A percentile compares a stretch with the other conserved stretches of the same genome.
phyloP scores from a whole-genome alignment of 2,888 invertebrate genomes.

The Colostygia pectinataria region DNA sequence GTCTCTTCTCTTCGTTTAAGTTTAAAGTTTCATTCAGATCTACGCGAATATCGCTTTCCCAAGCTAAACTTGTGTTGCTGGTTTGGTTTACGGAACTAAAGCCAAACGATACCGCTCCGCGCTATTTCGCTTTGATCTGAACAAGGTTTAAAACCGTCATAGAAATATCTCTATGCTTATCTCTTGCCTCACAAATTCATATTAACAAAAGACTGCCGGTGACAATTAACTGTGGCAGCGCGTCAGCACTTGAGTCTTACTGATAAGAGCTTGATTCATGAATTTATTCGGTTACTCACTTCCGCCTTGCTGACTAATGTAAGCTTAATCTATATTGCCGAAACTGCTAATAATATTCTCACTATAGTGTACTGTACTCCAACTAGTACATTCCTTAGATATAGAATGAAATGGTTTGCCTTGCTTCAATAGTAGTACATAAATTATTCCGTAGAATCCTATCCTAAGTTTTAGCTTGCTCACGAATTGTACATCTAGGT shows the following conservation, averaged over 20 bases:
- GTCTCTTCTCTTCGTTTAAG: too few relatives aligned
- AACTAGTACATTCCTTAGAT: background rate
- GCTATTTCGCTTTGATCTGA: too few relatives aligned
- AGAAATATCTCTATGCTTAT: slow-evolving; percentile 10
- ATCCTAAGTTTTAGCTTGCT: too few relatives aligned
- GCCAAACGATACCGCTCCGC: too few relatives aligned
- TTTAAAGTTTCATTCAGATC: too few relatives aligned
- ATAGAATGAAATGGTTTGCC: background rate
- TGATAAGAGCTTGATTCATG: slow-evolving; percentile 66
- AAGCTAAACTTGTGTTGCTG: too few relatives aligned
- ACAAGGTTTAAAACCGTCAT: slow-evolving; percentile 5
- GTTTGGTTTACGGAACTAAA: too few relatives aligned
- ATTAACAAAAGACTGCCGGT: slow-evolving; percentile 12
- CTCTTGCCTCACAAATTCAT: slow-evolving; percentile 14
- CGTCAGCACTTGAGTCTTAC: slow-evolving; percentile 15
- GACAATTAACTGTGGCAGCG: slow-evolving; percentile 2
- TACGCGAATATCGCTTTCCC: too few relatives aligned
- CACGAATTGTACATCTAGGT: too few relatives aligned
- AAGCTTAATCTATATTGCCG: slow-evolving; percentile 26
- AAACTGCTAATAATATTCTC: slow-evolving; percentile 3
- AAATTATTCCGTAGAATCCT: too few relatives aligned
- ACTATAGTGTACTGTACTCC: background rate
- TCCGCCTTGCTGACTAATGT: slow-evolving; percentile 46
- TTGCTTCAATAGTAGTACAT: too few relatives aligned
- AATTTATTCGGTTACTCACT: slow-evolving; percentile 59